Base-by-base conservation (phyloP, 1,140 invertebrate genomes). In the Drosophila repletoides region DNA sequence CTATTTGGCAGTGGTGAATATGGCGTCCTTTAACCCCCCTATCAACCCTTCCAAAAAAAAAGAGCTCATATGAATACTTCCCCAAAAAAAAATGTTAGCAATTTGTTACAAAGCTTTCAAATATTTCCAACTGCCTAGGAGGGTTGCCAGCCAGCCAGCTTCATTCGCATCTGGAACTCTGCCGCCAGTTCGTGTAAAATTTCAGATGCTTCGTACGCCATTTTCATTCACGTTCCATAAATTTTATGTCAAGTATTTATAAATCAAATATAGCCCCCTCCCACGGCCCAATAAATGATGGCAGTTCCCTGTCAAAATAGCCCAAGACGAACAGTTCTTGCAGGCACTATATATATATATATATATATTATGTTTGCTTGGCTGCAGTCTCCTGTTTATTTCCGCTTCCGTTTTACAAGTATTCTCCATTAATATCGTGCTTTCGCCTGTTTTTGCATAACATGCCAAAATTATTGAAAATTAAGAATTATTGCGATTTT, bases 231-330 rank as follows among this genome's bases (percentile, higher is more conserved):
- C 46, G 71, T 56, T 49, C 48, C 67, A 77, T 77, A 77, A 77
- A 77, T 77, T 77, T 74, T 15, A 52, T 51, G 58, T 77, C 71
- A 71, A 74, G 74, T 71, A 63, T 66, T 71, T 77, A 74, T 77
- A 77, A 76, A 76, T 76, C 66, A 76, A 76, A 48, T 55, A 53
- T 53, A 61, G 12, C 58, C 38, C 36, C 41, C 60, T 40, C 12
- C 26, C 28, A 48, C 28, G 14, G 19, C 9, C 5, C 7, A 17
- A 4, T 28, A 21, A 14, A 36, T n/a, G n/a, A 26, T 6, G 7
- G 7, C 3, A 2, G 17, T 2, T 4, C 1, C 12, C 5, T 15
- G 15, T 4, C 14, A 15, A 17, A 40, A 3, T n/a, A 0, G 46
- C 31, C 28, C 33, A 49, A 41, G 46, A 21, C 19, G 15, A 22